Percentiles rank a stretch among this genome's conserved stretches.
phyloP scores from a whole-genome alignment of 1,140 invertebrate genomes.

The Bathynomus jamesi region DNA sequence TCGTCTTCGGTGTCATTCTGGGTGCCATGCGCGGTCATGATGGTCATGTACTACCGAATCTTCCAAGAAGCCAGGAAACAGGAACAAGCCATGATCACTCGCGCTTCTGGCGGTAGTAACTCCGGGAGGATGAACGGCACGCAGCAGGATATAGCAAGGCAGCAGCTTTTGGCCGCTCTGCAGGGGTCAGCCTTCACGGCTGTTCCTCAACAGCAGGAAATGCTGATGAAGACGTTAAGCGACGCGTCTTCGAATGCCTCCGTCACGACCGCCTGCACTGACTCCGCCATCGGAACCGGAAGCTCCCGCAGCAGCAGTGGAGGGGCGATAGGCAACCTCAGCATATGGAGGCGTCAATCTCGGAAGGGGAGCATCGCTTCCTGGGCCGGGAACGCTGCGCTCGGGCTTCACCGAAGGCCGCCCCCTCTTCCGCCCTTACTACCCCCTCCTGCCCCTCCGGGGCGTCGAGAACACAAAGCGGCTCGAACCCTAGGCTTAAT shows the following conservation, averaged over 20 bases:
- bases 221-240: conserved; percentile 8
- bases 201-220: conserved; percentile 6
- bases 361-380: background rate
- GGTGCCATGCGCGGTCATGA: conserved; percentile 89
- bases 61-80: conserved; percentile 85
- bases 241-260: too few relatives aligned
- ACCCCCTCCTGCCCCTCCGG: too few relatives aligned
- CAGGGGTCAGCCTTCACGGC: conserved; percentile 6
- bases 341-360: conserved; percentile 1
- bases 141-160: conserved; percentile 2
- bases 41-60: conserved; percentile 87
- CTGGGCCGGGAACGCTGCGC: conserved; percentile 13
- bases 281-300: too few relatives aligned
- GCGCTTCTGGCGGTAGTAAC: conserved; percentile 3
- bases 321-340: conserved; percentile 15
- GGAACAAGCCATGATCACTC: conserved; percentile 52
- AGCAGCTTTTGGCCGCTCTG: conserved; percentile 27
- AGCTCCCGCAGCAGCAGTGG: conserved; percentile 9
- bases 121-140: conserved; percentile 17
- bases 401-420: too few relatives aligned
- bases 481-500: conserved; percentile 95
- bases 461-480: conserved; percentile 75
- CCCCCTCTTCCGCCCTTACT: too few relatives aligned
- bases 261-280: too few relatives aligned
- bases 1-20: conserved; percentile 91